phyloP scores from a whole-genome alignment of 2,888 invertebrate genomes.

The Coelopa pilipes region DNA sequence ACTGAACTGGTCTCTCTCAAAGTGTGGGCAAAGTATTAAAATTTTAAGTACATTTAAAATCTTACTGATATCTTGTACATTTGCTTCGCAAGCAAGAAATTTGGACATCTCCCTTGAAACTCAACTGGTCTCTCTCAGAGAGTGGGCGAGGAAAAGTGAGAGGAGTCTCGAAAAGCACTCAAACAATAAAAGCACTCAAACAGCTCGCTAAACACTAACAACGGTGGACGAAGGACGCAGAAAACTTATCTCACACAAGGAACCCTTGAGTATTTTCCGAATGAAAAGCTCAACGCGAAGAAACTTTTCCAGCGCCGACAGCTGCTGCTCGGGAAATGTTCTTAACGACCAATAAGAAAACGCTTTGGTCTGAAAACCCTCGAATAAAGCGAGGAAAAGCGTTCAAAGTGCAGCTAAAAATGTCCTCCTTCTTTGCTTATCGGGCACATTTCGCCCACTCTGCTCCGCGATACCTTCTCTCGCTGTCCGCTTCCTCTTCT shows the following conservation, averaged over 20 bases:
- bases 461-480: neutral
- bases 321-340: constrained; percentile 31
- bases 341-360: constrained; percentile 57
- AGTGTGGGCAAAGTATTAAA: too few relatives aligned
- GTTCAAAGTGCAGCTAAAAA: constrained; percentile 37
- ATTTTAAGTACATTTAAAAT: too few relatives aligned
- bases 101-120: too few relatives aligned
- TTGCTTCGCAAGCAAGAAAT: too few relatives aligned
- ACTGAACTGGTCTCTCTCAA: too few relatives aligned
- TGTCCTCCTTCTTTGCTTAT: neutral
- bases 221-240: neutral
- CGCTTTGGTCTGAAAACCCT: constrained; percentile 44
- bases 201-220: neutral
- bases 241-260: neutral
- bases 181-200: constrained; percentile 21
- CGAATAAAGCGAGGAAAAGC: constrained; percentile 35
- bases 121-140: too few relatives aligned
- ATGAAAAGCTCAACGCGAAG: neutral
- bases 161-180: constrained; percentile 5
- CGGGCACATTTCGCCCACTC: neutral
- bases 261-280: neutral
- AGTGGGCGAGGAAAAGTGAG: too few relatives aligned
- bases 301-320: constrained; percentile 20
- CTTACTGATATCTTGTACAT: too few relatives aligned
- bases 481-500: neutral